Evolutionary conservation across 2,113 vertebrate genomes (phyloP), one percentile per base, ranked within the genome.

Genomic region (Dicrurus megarhynchus): DNA sequence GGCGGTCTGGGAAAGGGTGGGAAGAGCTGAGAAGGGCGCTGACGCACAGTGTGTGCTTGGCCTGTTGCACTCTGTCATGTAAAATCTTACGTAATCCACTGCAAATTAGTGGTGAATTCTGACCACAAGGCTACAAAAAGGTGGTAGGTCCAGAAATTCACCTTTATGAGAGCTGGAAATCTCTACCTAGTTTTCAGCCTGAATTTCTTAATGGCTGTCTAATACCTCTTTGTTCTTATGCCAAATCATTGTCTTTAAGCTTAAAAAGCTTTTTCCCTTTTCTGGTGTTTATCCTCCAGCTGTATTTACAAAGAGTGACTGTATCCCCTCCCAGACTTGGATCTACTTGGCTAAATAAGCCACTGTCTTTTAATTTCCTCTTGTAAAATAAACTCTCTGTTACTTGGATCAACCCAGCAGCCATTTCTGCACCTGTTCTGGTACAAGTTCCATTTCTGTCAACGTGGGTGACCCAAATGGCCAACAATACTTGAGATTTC

Each of bases 321-420:
- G 6, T 89, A 95, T 94, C 32, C n/a, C 21, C 30, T 89, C 89
- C 89, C 81, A 71, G 74, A 44, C 84, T 93, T 91, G 60, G 69
- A 81, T 95, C 52, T 89, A 16, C 57, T 96, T 87, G 65, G 37
- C 91, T 92, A 93, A 95, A 96, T 95, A 95, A 95, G 89, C 81
- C 74, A 52, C 77, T 69, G 89, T 79, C 77, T 95, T 95, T 95
- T 92, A 89, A 97, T 97, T 97, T 97, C 95, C 94, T 97, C 84
- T 93, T 87, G 69, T 89, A 93, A 96, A 95, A 96, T 95, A 97
- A 96, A 95, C 94, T 79, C 24, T 75, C 19, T 3, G 1, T 82
- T 95, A n/a, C 81, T 95, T 93, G 93, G 49, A 91, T 95, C 77
- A 91, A 89, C 65, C 32, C 77, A 87, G 65, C 53, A 82, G 65